Conservation (phyloP, 2,113 vertebrate genomes). For the Capra hircus region DNA sequence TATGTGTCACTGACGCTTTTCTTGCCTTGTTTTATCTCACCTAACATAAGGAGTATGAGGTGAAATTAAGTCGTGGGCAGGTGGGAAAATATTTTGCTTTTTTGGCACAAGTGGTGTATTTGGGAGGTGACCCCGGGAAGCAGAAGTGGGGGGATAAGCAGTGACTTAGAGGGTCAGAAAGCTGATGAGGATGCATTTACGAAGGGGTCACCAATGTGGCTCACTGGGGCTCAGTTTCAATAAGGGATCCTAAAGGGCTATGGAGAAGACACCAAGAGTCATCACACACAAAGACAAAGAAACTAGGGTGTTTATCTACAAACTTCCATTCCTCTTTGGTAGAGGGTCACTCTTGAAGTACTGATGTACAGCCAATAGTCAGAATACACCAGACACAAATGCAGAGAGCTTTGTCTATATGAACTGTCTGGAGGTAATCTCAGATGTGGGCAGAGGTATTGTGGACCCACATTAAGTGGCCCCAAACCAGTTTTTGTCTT, state of each 20-base stretch:
- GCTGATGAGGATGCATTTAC: background rate
- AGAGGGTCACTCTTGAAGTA: background rate
- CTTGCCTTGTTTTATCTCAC: slow-evolving; percentile 1
- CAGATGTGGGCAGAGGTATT: background rate
- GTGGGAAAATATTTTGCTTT: slow-evolving; percentile 35
- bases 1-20: slow-evolving; percentile 9
- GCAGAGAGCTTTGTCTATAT: background rate
- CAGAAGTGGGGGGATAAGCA: background rate
- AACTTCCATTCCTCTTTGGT: background rate
- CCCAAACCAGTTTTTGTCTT: background rate
- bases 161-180: background rate
- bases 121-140: background rate
- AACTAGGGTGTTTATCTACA: background rate
- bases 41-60: background rate
- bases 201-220: background rate
- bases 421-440: background rate
- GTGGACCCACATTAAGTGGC: background rate
- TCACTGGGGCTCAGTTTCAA: background rate
- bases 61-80: background rate
- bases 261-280: background rate
- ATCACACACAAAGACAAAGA: background rate
- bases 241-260: background rate
- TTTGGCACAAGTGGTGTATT: background rate
- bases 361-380: background rate
- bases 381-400: background rate